Percentiles rank a stretch among this genome's conserved stretches.
Evolutionary conservation across 2,888 invertebrate genomes (phyloP).

Genomic region (Eupsilia transversa): DNA sequence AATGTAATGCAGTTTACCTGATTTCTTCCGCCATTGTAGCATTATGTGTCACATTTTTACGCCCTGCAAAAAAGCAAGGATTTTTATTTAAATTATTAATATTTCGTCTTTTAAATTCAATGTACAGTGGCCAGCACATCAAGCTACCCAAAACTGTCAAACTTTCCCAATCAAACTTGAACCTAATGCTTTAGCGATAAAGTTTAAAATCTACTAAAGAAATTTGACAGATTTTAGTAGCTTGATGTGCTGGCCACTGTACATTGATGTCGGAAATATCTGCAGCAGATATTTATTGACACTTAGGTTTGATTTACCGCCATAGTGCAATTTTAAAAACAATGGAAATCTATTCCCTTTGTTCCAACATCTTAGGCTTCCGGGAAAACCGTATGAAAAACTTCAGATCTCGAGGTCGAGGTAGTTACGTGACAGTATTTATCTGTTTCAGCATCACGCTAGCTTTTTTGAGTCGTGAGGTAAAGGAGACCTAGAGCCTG

Average conservation of each 20-base stretch:
- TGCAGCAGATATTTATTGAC: constrained; percentile 11
- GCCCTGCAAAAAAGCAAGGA: neutral
- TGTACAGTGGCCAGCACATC: too few relatives aligned
- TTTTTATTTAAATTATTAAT: too few relatives aligned
- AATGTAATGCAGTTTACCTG: too few relatives aligned
- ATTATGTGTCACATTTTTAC: neutral
- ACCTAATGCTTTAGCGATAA: too few relatives aligned
- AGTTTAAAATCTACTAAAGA: too few relatives aligned
- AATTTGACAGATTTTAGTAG: too few relatives aligned
- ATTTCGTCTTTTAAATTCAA: neutral
- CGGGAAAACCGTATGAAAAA: constrained; percentile 32
- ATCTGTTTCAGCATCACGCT: neutral
- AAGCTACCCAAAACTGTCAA: too few relatives aligned
- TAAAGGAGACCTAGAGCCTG: neutral
- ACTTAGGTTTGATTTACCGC: neutral
- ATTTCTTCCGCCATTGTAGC: neutral
- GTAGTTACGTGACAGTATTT: neutral
- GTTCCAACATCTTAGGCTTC: constrained; percentile 22
- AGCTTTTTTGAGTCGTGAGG: neutral
- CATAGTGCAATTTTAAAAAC: constrained; percentile 22
- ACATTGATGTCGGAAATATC: neutral
- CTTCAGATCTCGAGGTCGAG: constrained; percentile 17
- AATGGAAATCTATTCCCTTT: constrained; percentile 42
- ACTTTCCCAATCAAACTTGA: too few relatives aligned
- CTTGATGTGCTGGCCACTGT: too few relatives aligned